Evolutionary conservation across 2,113 vertebrate species (phyloP).

Genomic region (Brachyhypopomus gauderio): DNA sequence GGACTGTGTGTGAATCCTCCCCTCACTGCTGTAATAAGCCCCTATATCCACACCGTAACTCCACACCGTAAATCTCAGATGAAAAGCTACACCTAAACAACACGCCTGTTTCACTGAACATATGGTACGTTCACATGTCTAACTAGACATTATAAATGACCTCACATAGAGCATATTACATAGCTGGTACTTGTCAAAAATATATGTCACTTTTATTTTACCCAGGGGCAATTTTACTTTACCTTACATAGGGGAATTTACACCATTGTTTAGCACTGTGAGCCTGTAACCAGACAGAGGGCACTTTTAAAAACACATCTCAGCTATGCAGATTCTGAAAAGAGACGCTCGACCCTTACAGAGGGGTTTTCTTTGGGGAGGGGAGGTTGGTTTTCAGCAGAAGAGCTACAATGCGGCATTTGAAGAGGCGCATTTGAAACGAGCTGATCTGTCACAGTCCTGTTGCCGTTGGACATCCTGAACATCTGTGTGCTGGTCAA

Average conservation of each 20-base stretch:
- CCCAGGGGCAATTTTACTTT: no score
- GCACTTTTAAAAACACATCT: slow-evolving; percentile 15
- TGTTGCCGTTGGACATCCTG: not conserved
- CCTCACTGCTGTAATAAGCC: slow-evolving; percentile 31
- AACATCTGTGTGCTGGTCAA: not conserved
- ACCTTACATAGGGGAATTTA: not conserved
- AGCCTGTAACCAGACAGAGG: not conserved
- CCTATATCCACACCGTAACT: slow-evolving; percentile 23
- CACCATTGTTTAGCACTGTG: not conserved
- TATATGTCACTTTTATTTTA: not conserved
- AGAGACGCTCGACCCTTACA: slow-evolving; percentile 16
- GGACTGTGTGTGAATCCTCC: not conserved
- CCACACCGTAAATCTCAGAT: not conserved
- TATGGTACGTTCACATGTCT: not conserved
- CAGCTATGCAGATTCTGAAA: slow-evolving; percentile 16
- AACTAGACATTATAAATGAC: not conserved
- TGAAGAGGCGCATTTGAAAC: slow-evolving; percentile 15
- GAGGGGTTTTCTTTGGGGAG: slow-evolving; percentile 30
- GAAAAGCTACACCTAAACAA: slow-evolving; percentile 19
- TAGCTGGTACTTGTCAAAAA: not conserved
- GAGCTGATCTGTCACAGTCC: slow-evolving; percentile 7
- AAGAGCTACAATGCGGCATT: slow-evolving; percentile 37
- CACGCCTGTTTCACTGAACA: not conserved
- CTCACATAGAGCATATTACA: not conserved
- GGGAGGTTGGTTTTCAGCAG: slow-evolving; percentile 19